Base-by-base conservation (phyloP, 2,888 invertebrate species). In the Allacma fusca region DNA sequence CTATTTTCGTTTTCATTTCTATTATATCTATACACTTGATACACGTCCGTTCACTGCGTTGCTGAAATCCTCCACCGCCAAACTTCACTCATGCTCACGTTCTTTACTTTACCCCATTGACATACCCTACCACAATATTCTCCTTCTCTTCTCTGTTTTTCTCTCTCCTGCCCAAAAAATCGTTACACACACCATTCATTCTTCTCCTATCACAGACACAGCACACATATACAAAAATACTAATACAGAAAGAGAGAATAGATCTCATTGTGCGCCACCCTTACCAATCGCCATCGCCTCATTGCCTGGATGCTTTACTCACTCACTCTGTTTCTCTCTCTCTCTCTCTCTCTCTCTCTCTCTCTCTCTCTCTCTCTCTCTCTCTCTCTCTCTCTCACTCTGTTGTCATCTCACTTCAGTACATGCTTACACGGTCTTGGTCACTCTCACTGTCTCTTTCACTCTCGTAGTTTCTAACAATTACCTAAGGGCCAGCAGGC, bases 91-190 rank as follows among this genome's bases (percentile, higher is more conserved):
- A 24, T 68, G 57, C 62, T 75, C 50, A 24, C 69, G 57, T 67
- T 57, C 67, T 44, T 40, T 57, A 62, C 59, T 69, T 73, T 75
- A 75, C 78, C 75, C 79, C 76, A 72, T 76, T 79, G 75, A 79
- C 79, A 79, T 77, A 75, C 79, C 79, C 79, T 79, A 79, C 79
- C 79, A 70, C 79, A 79, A 79, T 79, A 75, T 62, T 72, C 74
- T 73, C 68, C 50, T 34, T 26, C 70, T 75, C 69, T n/a, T 77
- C 28, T 73, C 70, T 77, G 57, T 65, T 16, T 40, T 29, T 43
- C 57, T 26, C 50, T 23, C 71, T 26, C 40, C 68, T 68, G 40
- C 62, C 29, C 65, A 28, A 75, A 75, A 75, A 75, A 75, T 75
- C 75, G 68, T 75, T 75, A 57, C 68, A 68, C 65, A 75, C 75